Percentiles rank a stretch among this genome's conserved stretches.
These are phyloP conservation scores for Melanerpes aurifrons DNA, from an alignment of 2,113 vertebrate species.

Conservation along the genomic window DNA sequence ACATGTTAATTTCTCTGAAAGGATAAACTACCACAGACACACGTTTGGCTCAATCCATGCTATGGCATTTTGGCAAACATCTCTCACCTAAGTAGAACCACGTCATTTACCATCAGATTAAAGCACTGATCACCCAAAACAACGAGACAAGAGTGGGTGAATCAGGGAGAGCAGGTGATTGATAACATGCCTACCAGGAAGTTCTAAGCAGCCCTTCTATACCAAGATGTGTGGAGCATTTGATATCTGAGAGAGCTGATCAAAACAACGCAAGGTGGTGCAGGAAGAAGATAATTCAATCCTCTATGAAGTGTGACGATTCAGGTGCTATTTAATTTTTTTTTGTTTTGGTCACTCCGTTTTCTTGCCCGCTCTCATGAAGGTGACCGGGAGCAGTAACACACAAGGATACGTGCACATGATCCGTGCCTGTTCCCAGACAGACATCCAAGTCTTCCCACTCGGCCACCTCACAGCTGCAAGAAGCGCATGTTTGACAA, in stretches of 20 bases:
- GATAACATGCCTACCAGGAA: neutral
- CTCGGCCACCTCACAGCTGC: neutral
- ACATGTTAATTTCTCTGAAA: neutral
- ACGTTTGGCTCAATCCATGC: neutral
- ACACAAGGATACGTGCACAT: neutral
- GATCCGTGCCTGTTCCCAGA: neutral
- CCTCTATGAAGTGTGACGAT: neutral
- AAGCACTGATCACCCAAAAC: neutral
- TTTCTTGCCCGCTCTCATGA: neutral
- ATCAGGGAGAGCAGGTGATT: neutral
- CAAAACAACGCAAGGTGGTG: neutral
- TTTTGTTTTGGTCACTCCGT: rapidly evolving
- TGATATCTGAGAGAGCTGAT: neutral
- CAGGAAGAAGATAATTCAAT: rapidly evolving
- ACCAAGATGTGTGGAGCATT: rapidly evolving
- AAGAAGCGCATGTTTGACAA: neutral
- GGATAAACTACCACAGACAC: neutral
- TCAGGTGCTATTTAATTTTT: too few relatives aligned
- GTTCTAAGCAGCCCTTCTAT: neutral
- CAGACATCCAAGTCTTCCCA: neutral
- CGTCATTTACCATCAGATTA: neutral
- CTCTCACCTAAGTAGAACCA: neutral
- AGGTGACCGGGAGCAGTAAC: rapidly evolving
- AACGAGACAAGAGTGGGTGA: neutral
- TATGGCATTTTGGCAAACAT: neutral